Percentiles rank a stretch among this genome's conserved stretches.
Evolutionary conservation across 2,888 invertebrate genomes (phyloP).

Genomic region (Habrosyne pyritoides): DNA sequence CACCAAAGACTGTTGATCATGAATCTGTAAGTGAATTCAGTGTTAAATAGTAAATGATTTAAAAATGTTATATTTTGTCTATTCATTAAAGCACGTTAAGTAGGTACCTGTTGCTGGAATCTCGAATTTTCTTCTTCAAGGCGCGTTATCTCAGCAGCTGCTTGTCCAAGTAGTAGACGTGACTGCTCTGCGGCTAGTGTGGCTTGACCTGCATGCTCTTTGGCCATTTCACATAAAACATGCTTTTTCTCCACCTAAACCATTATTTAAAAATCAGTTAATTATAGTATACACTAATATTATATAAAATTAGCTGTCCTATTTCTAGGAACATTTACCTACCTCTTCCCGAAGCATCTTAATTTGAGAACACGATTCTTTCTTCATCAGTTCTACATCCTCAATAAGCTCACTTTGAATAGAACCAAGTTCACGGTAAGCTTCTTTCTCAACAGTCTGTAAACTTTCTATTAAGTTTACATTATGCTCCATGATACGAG

Average conservation of each 20-base stretch:
- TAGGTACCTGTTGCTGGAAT: slow-evolving; percentile 64
- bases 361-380: slow-evolving; percentile 73
- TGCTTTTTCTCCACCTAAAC: slow-evolving; percentile 69
- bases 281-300: neutral
- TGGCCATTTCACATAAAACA: slow-evolving; percentile 62
- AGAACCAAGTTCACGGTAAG: slow-evolving; percentile 73
- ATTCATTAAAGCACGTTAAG: too few species aligned
- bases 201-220: slow-evolving; percentile 70
- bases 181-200: slow-evolving; percentile 70
- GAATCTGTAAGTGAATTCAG: slow-evolving; percentile 53
- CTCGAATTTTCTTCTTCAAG: slow-evolving; percentile 68
- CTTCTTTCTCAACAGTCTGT: slow-evolving; percentile 76
- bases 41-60: neutral
- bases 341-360: slow-evolving; percentile 72
- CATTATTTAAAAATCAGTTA: neutral
- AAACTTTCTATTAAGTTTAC: slow-evolving; percentile 75
- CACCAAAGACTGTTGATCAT: slow-evolving; percentile 76
- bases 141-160: slow-evolving; percentile 63
- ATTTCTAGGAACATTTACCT: slow-evolving; percentile 17
- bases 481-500: slow-evolving; percentile 77
- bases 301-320: neutral
- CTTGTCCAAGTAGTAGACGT: slow-evolving; percentile 61
- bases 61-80: neutral
- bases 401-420: slow-evolving; percentile 76
- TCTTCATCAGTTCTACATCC: slow-evolving; percentile 73